Evolutionary conservation across 2,113 vertebrate species (phyloP).

Genomic region (Erythrocercus mccallii): DNA sequence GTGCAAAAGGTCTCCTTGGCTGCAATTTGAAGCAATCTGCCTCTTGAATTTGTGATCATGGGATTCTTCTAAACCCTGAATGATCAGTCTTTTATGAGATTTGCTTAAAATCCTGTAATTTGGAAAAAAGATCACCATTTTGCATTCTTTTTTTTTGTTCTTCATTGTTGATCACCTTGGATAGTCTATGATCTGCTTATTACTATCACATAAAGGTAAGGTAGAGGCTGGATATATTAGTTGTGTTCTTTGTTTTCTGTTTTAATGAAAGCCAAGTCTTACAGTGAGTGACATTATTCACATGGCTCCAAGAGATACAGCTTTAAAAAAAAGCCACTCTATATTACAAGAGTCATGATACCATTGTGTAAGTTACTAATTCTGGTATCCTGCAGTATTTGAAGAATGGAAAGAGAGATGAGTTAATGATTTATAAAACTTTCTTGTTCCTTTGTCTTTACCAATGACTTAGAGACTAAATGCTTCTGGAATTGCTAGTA

Average conservation of each 20-base stretch:
- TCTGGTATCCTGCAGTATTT: slow-evolving; percentile 24
- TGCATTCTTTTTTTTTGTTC: background rate
- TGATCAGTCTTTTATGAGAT: background rate
- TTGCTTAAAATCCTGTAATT: background rate
- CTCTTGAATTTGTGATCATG: background rate
- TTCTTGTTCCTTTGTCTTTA: slow-evolving; percentile 55
- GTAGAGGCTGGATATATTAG: background rate
- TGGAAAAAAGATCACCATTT: background rate
- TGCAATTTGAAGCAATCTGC: slow-evolving; percentile 41
- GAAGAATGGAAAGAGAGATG: slow-evolving; percentile 37
- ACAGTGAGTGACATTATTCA: background rate
- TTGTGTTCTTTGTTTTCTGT: background rate
- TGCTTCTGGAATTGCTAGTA: slow-evolving; percentile 30
- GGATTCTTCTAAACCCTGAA: background rate
- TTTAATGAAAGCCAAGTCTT: background rate
- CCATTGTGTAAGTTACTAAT: slow-evolving; percentile 44
- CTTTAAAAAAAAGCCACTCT: background rate
- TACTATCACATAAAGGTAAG: background rate
- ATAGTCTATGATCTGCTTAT: background rate
- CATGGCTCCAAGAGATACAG: background rate
- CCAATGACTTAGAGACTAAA: background rate
- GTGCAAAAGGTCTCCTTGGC: slow-evolving; percentile 43
- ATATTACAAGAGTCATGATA: background rate
- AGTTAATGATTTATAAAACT: slow-evolving; percentile 35
- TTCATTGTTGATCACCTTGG: background rate